A percentile compares a stretch with the other conserved stretches of the same genome.
Conservation (phyloP, 2,113 vertebrate species). For the Oceanodroma tethys region DNA sequence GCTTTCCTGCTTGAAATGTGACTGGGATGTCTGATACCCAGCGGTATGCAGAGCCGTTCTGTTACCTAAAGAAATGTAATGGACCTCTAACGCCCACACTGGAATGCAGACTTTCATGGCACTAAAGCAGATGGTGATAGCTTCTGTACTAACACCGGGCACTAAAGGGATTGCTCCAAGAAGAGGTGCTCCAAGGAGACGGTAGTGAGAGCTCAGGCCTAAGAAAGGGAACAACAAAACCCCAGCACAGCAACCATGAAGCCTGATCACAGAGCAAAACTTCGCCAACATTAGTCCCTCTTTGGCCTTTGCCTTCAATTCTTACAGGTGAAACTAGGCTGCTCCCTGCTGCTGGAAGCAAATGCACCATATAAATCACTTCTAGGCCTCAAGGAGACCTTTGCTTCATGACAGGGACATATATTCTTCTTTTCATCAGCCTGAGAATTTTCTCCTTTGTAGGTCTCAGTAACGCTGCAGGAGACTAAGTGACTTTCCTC, state of each 20-base stretch:
- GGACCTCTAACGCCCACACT: not conserved
- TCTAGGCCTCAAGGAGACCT: conserved; percentile 11
- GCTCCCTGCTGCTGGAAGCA: conserved; percentile 43
- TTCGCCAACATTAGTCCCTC: not conserved
- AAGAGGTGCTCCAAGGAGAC: not conserved
- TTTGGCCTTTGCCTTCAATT: not conserved
- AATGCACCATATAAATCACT: conserved; percentile 54
- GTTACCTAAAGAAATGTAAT: not conserved
- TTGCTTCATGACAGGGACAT: conserved; percentile 39
- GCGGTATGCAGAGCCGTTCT: not conserved
- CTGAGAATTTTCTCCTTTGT: conserved; percentile 49
- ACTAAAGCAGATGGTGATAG: not conserved
- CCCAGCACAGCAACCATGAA: not conserved
- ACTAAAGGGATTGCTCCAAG: not conserved
- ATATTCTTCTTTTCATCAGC: conserved; percentile 52
- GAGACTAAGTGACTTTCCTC: conserved; percentile 56
- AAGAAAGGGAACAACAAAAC: not conserved
- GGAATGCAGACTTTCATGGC: not conserved
- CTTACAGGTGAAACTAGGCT: conserved; percentile 29
- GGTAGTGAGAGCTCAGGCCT: not conserved
- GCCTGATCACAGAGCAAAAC: not conserved
- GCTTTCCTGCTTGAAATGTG: not conserved
- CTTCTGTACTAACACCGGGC: not conserved
- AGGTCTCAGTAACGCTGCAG: conserved; percentile 30
- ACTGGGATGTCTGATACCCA: not conserved